Conservation (phyloP, 2,888 invertebrate species). For the Unio delphinus region DNA sequence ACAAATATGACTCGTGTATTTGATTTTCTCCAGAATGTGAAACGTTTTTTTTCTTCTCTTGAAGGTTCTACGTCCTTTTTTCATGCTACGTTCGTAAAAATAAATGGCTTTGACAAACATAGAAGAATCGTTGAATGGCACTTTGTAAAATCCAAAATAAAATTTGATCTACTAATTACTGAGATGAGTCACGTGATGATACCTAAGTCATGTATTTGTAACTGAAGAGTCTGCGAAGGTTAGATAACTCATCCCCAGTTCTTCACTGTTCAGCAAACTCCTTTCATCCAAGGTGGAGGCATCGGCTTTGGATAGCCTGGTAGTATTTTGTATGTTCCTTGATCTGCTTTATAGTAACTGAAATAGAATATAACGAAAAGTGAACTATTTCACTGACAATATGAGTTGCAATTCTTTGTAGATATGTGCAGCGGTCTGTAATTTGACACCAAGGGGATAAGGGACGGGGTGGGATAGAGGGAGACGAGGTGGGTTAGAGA, state of each 20-base stretch:
- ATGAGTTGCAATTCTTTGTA: background rate
- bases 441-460: background rate
- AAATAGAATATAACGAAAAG: conserved; percentile 6
- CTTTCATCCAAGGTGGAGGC: conserved; percentile 36
- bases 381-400: background rate
- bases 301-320: conserved; percentile 34
- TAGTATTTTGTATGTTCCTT: conserved; percentile 29
- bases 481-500: background rate
- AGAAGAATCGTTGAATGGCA: background rate
- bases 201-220: too few relatives aligned
- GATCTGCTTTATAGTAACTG: conserved; percentile 42
- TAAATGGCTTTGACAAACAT: background rate
- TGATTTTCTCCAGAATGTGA: too few relatives aligned
- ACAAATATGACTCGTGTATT: too few relatives aligned
- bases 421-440: background rate
- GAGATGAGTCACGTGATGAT: too few relatives aligned
- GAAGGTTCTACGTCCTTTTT: background rate
- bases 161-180: too few relatives aligned
- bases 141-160: background rate
- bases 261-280: conserved; percentile 18
- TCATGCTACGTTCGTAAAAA: background rate
- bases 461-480: too few relatives aligned
- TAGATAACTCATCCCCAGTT: too few relatives aligned
- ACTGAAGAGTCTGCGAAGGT: too few relatives aligned
- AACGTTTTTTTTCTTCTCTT: background rate